Evolutionary conservation across 1,140 invertebrate genomes (phyloP), one percentile per base, ranked within the genome.

Genomic region (Acyrthosiphon pisum): DNA sequence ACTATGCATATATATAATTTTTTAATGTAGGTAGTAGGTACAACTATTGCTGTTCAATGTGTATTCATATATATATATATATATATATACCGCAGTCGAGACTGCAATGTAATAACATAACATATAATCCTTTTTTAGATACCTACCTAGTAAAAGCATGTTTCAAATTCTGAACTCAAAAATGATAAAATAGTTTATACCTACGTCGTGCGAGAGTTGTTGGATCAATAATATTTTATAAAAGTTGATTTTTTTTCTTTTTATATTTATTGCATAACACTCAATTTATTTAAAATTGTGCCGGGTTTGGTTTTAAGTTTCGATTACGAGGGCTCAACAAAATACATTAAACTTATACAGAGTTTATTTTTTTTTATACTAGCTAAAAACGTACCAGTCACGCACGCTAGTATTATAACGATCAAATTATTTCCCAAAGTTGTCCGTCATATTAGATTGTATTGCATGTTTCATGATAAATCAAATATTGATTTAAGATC

Each of bases 271-370:
- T 88, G 22, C 18, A 88, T 88, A 84, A 30, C 37, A 88, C 26
- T n/a, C 14, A 88, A 48, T 88, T 48, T 44, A 87, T 89, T n/a
- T 89, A 89, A 53, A 53, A 89, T 35, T 89, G 22, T 20, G 22
- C 37, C 2, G 7, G 44, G n/a, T 89, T 89, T 50, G 8, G 87
- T 89, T 18, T 87, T 37, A 89, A 50, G 87, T 89, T 89, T 53
- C 48, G n/a, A 89, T 89, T 89, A 89, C n/a, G 9, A n/a, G 20
- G 2, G 30, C n/a, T 89, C 87, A 89, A 23, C 48, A 6, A 89
- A 89, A 89, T 89, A 53, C 46, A 89, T 89, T 89, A 89, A 89
- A 89, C 87, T 53, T 89, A 37, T 53, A 53, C 35, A 50, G 20
- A 89, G 11, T 53, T 87, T n/a, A 7, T 86, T 14, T 87, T 46